Conservation (phyloP, 1,140 invertebrate species). For the Heliconius congener region DNA sequence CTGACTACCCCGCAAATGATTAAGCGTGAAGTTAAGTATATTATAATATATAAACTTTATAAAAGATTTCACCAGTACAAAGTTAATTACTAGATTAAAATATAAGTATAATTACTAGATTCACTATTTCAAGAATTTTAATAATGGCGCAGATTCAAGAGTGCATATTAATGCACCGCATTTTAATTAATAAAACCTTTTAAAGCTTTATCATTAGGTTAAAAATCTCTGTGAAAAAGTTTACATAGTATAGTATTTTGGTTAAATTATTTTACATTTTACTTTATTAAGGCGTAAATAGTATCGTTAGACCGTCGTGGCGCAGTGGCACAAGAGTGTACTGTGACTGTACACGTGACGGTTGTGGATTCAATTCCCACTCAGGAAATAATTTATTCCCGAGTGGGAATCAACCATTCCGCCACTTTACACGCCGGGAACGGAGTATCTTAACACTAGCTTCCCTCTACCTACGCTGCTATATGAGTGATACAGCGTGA, state of each 20-base stretch:
- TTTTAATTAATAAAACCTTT: slow-evolving; percentile 12
- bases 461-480: too few species aligned
- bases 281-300: not conserved
- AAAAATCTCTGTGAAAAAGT: not conserved
- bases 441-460: too few species aligned
- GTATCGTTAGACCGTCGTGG: not conserved
- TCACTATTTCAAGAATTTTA: not conserved
- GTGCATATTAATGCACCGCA: not conserved
- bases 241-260: not conserved
- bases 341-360: too few species aligned
- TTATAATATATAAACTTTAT: too few species aligned
- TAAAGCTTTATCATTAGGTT: slow-evolving; percentile 13
- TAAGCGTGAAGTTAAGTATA: too few species aligned
- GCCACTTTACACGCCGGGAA: too few species aligned
- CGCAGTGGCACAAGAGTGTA: too few species aligned
- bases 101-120: not conserved
- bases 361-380: too few species aligned
- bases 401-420: too few species aligned
- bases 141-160: not conserved
- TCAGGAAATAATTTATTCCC: too few species aligned
- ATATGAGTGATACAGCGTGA: too few species aligned
- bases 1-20: too few species aligned
- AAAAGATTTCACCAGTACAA: not conserved
- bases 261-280: not conserved
- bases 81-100: slow-evolving; percentile 10